Evolutionary conservation across 2,797 vertebrate species (phyloP), one percentile per base, ranked within the genome.

Genomic region (Anas bernieri): DNA sequence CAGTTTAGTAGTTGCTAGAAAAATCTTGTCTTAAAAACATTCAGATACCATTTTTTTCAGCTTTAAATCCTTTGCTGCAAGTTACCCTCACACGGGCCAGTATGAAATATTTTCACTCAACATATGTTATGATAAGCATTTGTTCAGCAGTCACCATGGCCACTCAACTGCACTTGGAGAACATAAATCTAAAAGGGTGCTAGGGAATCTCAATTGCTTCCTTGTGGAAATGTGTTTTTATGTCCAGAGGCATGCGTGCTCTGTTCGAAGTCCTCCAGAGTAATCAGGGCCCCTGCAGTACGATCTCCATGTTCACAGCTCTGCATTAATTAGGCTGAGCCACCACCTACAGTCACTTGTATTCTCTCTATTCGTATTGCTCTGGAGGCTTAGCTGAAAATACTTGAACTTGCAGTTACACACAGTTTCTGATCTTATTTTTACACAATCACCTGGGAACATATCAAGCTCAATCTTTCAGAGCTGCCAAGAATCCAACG

Each of bases 21-120:
- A 61, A 79, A 69, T 66, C 85, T 66, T 83, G 75, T 73, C 48
- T 80, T 90, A 30, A 76, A 82, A 91, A 46, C 54, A 81, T 54
- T 73, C 77, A 12, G 59, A 56, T 59, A 76, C 43, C 41, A 54
- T 43, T 73, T 93, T 46, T 33, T 64, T 59, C 55, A 84, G 74
- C 46, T 70, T 70, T 84, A 86, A 85, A 86, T 64, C 70, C 81
- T 82, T 61, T 82, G 68, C 56, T 82, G 55, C 75, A 79, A 63
- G 80, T 54, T n/a, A 79, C 48, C 46, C 74, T 86, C 78, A 25
- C 16, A 37, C 82, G 63, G 67, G 77, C 56, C 25, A 50, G 56
- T 21, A 74, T 0, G 4, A 73, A 64, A 30, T 59, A 70, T 35
- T 76, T 76, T 58, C 80, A 39, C 46, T 88, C 64, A 11, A 75